These are phyloP conservation scores for Lethenteron reissneri DNA, from an alignment of 2,113 vertebrate species.

Conservation along the genomic window DNA sequence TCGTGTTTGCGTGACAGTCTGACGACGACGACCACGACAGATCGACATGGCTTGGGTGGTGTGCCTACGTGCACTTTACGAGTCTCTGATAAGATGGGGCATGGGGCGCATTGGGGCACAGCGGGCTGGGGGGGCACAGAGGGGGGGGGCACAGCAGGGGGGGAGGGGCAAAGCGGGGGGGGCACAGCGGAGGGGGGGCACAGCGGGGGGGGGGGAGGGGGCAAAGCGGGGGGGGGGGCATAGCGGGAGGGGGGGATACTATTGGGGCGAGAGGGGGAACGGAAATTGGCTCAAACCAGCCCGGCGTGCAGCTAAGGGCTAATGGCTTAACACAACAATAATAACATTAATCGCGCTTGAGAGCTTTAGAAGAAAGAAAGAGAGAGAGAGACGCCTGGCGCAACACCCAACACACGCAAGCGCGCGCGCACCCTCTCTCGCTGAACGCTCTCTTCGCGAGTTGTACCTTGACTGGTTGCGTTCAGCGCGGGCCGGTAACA, in stretches of 20 bases:
- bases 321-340: no score
- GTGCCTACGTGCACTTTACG: no score
- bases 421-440: not conserved
- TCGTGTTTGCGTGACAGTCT: no score
- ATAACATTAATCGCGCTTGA: no score
- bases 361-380: no score
- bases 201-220: not conserved
- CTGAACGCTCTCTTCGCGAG: no score
- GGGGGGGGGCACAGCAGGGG: not conserved
- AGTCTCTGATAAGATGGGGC: no score
- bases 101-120: not conserved
- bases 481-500: no score
- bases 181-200: not conserved
- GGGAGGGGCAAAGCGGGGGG: not conserved
- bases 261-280: not conserved
- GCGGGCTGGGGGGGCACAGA: not conserved
- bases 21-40: no score
- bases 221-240: not conserved
- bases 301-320: not conserved
- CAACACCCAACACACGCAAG: slow-evolving; percentile 7
- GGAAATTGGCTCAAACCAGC: not conserved
- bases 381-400: not conserved
- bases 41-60: no score
- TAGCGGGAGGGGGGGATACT: not conserved
- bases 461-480: no score